These are phyloP conservation scores for Corvus moneduloides DNA, from an alignment of 2,113 vertebrate genomes.

Conservation along the genomic window DNA sequence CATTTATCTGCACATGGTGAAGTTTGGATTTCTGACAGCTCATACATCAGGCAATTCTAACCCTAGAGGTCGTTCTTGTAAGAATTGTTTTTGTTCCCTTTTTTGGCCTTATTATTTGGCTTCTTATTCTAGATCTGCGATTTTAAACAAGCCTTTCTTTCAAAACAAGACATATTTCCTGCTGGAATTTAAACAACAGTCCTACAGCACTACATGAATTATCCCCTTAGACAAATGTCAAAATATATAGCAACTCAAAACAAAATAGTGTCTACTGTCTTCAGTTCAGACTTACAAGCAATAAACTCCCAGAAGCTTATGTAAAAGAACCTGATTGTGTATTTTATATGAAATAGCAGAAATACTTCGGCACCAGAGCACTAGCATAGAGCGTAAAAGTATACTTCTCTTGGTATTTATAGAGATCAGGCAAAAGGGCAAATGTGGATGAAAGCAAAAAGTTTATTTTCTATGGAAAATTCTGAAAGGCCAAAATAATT, in stretches of 20 bases:
- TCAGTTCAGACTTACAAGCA: neutral
- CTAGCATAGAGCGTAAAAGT: neutral
- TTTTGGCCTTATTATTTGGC: constrained; percentile 51
- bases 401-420: neutral
- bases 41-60: constrained; percentile 38
- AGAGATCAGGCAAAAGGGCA: neutral
- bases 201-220: neutral
- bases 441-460: neutral
- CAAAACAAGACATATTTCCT: constrained; percentile 55
- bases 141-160: constrained; percentile 55
- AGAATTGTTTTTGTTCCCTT: constrained; percentile 53
- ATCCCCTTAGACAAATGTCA: constrained; percentile 13
- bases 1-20: constrained; percentile 38
- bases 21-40: constrained; percentile 55
- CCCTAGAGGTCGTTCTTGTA: constrained; percentile 32
- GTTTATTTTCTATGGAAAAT: neutral
- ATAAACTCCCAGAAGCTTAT: neutral
- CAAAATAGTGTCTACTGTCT: constrained; percentile 10
- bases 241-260: constrained; percentile 35
- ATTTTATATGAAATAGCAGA: neutral
- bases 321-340: neutral
- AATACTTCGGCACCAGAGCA: neutral
- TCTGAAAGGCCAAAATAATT: neutral
- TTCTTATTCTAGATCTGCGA: constrained; percentile 44
- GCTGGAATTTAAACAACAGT: constrained; percentile 56